Conservation (phyloP, 35 echinoderm and acorn worm genomes). For the Heliocidaris erythrogramma region DNA sequence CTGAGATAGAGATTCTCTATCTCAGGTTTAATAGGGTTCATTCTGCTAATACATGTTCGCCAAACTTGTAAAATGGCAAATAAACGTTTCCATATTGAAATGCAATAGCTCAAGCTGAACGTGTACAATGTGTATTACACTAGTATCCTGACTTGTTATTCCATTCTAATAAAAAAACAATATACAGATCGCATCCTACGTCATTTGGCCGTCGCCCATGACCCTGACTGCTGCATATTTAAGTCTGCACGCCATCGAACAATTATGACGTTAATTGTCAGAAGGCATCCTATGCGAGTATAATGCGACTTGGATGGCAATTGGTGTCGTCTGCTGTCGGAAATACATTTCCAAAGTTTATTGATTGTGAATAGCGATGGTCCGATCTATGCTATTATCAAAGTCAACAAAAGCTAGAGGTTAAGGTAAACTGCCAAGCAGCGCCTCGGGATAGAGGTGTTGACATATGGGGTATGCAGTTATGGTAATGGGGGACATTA, state of each 20-base stretch:
- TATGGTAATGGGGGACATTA: too few relatives aligned
- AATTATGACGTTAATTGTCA: neutral
- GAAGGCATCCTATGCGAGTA: neutral
- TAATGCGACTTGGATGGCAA: neutral
- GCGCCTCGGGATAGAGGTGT: neutral
- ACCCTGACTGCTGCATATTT: neutral
- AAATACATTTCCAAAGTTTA: neutral
- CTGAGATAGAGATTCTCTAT: too few relatives aligned
- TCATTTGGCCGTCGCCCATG: neutral
- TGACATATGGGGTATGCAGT: neutral
- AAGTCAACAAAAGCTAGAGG: neutral
- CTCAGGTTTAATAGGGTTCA: too few relatives aligned
- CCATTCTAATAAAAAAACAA: neutral
- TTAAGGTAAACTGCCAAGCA: neutral
- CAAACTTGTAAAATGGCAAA: too few relatives aligned
- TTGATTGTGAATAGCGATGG: conserved; percentile 7
- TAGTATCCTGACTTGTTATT: neutral
- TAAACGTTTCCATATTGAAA: too few relatives aligned
- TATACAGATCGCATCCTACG: neutral
- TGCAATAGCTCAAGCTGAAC: too few relatives aligned
- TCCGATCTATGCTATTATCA: neutral
- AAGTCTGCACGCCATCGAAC: neutral
- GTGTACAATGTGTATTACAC: too few relatives aligned
- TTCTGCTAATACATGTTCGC: too few relatives aligned
- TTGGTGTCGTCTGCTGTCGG: neutral